These are phyloP conservation scores for Pecten maximus DNA, from an alignment of 2,888 invertebrate species.

Conservation along the genomic window DNA sequence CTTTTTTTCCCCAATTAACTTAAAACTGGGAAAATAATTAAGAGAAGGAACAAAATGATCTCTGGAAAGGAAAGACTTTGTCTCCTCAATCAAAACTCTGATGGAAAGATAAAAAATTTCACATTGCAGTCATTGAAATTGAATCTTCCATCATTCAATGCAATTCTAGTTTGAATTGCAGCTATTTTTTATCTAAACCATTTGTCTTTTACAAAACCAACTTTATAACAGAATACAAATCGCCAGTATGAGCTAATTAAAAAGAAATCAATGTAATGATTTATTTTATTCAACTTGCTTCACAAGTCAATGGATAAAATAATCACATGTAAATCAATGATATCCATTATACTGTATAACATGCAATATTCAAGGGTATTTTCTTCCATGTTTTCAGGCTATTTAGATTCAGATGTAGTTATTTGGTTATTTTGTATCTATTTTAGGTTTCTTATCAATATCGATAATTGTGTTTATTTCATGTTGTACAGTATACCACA, in stretches of 20 bases:
- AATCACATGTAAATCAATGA: not conserved
- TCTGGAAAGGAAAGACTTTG: slow-evolving; percentile 9
- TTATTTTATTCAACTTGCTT: not conserved
- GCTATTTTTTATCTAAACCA: not conserved
- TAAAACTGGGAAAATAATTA: too few relatives aligned
- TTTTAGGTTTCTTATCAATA: too few relatives aligned
- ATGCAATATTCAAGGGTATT: too few relatives aligned
- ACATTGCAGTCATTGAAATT: not conserved
- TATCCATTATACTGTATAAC: too few relatives aligned
- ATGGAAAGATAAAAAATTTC: not conserved
- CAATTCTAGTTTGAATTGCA: not conserved
- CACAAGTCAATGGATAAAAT: not conserved
- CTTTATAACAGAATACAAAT: not conserved
- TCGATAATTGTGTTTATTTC: too few relatives aligned
- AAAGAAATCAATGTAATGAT: not conserved
- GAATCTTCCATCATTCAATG: not conserved
- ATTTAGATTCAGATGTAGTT: too few relatives aligned
- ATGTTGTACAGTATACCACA: not conserved
- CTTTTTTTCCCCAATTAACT: too few relatives aligned
- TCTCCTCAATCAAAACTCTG: not conserved
- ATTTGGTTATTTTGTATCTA: too few relatives aligned
- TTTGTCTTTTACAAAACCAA: not conserved
- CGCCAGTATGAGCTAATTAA: not conserved
- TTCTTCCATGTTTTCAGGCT: too few relatives aligned
- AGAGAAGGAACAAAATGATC: not conserved